Evolutionary conservation across 1,140 invertebrate genomes (phyloP).

Genomic region (Nylanderia fulva): DNA sequence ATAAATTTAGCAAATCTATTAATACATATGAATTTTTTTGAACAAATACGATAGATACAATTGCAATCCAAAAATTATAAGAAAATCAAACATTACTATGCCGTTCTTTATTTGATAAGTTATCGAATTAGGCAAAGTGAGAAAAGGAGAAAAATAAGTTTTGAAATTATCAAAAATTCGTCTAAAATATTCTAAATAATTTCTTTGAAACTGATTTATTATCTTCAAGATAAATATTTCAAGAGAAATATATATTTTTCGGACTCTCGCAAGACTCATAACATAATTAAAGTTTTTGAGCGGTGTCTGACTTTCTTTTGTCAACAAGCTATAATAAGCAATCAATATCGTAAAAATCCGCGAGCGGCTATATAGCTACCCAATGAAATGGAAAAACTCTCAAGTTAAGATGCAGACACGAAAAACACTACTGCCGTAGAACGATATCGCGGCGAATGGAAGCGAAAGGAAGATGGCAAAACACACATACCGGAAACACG

Average conservation of each 20-base stretch:
- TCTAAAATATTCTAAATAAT: background rate
- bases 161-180: background rate
- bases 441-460: constrained; percentile 21
- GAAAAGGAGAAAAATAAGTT: background rate
- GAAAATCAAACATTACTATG: background rate
- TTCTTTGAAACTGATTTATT: background rate
- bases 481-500: constrained; percentile 72
- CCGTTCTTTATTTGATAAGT: background rate
- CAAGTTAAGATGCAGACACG: constrained; percentile 36
- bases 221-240: background rate
- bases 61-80: background rate
- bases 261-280: background rate
- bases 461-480: constrained; percentile 58
- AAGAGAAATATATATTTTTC: background rate
- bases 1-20: background rate
- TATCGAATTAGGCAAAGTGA: background rate
- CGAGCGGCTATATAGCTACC: background rate
- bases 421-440: constrained; percentile 1
- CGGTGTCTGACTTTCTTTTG: background rate
- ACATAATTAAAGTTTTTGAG: background rate
- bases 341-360: constrained; percentile 1
- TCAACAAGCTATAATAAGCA: constrained; percentile 19
- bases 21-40: too few relatives aligned
- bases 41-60: background rate
- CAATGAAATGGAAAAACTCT: constrained; percentile 31